Conservation (phyloP, 2,797 vertebrate genomes). For the Podarcis siculus region DNA sequence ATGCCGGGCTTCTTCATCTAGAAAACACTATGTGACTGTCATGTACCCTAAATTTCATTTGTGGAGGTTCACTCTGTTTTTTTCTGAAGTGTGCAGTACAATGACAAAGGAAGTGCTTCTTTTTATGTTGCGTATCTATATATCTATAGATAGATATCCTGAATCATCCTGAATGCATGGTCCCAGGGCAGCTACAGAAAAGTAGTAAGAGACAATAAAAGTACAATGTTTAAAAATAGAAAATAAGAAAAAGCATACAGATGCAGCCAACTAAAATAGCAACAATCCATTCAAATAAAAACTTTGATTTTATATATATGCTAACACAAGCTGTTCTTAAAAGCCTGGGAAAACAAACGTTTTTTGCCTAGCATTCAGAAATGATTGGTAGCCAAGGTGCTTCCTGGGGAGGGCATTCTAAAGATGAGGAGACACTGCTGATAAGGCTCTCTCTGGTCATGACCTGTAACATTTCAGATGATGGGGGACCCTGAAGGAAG, state of each 20-base stretch:
- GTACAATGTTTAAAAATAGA: neutral
- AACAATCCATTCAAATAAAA: neutral
- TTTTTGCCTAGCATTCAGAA: neutral
- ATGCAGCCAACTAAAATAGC: neutral
- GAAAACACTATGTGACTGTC: neutral
- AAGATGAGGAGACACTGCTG: neutral
- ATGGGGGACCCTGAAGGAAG: neutral
- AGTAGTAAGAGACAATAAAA: neutral
- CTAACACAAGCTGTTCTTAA: neutral
- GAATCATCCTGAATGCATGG: neutral
- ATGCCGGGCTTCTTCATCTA: neutral
- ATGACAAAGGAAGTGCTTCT: neutral
- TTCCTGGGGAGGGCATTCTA: neutral
- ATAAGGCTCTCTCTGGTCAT: neutral
- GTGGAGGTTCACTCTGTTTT: neutral
- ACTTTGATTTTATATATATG: neutral
- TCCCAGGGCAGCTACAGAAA: neutral
- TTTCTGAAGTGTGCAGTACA: neutral
- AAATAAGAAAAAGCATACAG: neutral
- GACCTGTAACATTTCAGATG: neutral
- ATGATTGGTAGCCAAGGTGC: neutral
- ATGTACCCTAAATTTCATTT: neutral
- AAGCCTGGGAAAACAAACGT: neutral
- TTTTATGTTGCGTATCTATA: neutral
- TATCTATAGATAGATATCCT: neutral